These are phyloP conservation scores for Megaceryle maxima DNA, from an alignment of 2,113 vertebrate genomes.

Conservation along the genomic window DNA sequence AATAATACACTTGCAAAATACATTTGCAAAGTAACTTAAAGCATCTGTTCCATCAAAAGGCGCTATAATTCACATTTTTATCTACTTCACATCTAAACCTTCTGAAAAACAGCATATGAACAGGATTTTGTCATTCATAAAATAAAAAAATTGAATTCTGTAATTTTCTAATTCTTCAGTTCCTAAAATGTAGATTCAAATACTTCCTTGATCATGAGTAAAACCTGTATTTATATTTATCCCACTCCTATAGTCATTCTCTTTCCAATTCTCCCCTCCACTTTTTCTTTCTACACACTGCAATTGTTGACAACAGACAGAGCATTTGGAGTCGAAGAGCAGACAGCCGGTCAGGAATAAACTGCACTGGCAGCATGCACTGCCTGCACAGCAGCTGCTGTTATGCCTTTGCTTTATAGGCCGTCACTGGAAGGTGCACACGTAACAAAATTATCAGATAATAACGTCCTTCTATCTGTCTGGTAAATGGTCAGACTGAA, in stretches of 20 bases:
- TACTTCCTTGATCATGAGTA: not conserved
- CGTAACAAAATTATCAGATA: not conserved
- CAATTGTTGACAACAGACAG: not conserved
- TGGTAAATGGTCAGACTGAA: not conserved
- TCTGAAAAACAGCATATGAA: not conserved
- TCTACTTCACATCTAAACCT: not conserved
- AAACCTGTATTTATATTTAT: not conserved
- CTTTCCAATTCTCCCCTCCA: not conserved
- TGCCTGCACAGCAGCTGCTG: constrained; percentile 36
- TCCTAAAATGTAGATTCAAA: not conserved
- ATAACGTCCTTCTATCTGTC: not conserved
- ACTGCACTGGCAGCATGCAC: not conserved
- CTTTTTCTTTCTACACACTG: not conserved
- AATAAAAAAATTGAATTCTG: not conserved
- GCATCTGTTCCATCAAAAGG: not conserved
- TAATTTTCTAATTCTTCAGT: not conserved
- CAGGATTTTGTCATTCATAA: not conserved
- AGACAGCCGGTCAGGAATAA: not conserved
- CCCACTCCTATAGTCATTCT: not conserved
- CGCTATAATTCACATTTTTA: not conserved
- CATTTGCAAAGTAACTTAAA: not conserved
- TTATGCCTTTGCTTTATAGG: not conserved
- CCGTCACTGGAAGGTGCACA: not conserved
- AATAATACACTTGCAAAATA: not conserved
- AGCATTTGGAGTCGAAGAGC: not conserved